phyloP scores from a whole-genome alignment of 2,888 invertebrate species.

The Microdon myrmicae region DNA sequence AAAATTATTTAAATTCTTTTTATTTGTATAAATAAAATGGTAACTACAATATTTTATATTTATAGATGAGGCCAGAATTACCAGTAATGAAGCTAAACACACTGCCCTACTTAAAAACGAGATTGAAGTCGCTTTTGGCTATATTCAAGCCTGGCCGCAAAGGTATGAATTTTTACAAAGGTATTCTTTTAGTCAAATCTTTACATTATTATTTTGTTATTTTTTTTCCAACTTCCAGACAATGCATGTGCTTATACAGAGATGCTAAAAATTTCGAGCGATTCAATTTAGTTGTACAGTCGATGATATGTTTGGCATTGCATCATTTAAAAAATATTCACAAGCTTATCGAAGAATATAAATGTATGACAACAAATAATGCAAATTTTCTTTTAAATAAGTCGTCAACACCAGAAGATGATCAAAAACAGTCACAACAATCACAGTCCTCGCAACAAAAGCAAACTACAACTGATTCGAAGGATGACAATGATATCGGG shows the following conservation, averaged over 20 bases:
- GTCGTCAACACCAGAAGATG: slow-evolving; percentile 34
- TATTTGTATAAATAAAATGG: too few relatives aligned
- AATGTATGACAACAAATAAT: slow-evolving; percentile 61
- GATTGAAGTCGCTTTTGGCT: slow-evolving; percentile 83
- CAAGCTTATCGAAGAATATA: slow-evolving; percentile 69
- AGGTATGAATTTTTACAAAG: slow-evolving; percentile 69
- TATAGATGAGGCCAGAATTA: slow-evolving; percentile 81
- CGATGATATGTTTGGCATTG: slow-evolving; percentile 84
- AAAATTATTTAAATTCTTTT: too few relatives aligned
- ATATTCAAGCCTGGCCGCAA: slow-evolving; percentile 90
- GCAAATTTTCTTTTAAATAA: slow-evolving; percentile 24
- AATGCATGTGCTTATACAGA: slow-evolving; percentile 95
- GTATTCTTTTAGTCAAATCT: slow-evolving; percentile 18
- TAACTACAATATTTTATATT: too few relatives aligned
- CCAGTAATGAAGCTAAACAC: slow-evolving; percentile 81
- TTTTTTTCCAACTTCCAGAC: slow-evolving; percentile 70
- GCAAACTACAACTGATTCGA: background rate
- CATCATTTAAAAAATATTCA: slow-evolving; percentile 82
- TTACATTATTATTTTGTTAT: slow-evolving; percentile 8
- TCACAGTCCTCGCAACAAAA: background rate
- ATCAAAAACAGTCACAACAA: slow-evolving; percentile 54
- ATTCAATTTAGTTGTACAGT: slow-evolving; percentile 88
- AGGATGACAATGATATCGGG: slow-evolving; percentile 27
- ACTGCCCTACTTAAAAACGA: slow-evolving; percentile 81
- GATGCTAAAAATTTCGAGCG: slow-evolving; percentile 93